Conservation (phyloP, 1,140 invertebrate species). For the Drosophila carrolli region DNA sequence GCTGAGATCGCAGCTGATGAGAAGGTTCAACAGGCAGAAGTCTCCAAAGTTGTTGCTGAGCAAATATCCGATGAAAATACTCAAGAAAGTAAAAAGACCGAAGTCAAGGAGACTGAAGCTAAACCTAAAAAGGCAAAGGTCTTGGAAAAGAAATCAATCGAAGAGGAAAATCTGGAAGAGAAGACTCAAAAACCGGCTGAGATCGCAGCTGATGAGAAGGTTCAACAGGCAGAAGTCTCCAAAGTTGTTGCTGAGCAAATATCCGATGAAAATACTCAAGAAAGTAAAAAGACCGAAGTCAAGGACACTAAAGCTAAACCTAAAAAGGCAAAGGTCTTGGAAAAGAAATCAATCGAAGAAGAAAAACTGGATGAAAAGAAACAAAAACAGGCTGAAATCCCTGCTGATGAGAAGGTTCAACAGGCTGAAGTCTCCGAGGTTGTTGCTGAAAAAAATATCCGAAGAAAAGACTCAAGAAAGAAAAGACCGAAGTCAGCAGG, state of each 20-base stretch:
- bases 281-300: constrained; percentile 1
- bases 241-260: constrained; percentile 16
- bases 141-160: constrained; percentile 13
- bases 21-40: constrained; percentile 1
- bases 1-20: constrained; percentile 2
- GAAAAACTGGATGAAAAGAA: constrained; percentile 7
- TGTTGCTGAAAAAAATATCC: constrained; percentile 9
- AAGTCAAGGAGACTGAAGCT: background rate
- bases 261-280: constrained; percentile 3
- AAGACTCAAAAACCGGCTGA: constrained; percentile 10
- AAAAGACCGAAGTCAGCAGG: constrained; percentile 1
- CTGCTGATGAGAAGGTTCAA: constrained; percentile 3
- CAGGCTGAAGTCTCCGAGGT: constrained; percentile 5
- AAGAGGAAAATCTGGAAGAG: constrained; percentile 22
- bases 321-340: constrained; percentile 1
- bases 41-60: constrained; percentile 22
- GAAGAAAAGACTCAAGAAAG: constrained; percentile 3
- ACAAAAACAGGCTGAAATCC: constrained; percentile 5
- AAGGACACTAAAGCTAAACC: background rate
- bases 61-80: constrained; percentile 12
- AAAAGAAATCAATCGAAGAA: constrained; percentile 1
- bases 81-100: background rate
- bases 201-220: background rate
- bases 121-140: constrained; percentile 19
- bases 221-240: constrained; percentile 2